Base-by-base conservation (phyloP, 2,113 vertebrate species). In the Chunga burmeisteri region DNA sequence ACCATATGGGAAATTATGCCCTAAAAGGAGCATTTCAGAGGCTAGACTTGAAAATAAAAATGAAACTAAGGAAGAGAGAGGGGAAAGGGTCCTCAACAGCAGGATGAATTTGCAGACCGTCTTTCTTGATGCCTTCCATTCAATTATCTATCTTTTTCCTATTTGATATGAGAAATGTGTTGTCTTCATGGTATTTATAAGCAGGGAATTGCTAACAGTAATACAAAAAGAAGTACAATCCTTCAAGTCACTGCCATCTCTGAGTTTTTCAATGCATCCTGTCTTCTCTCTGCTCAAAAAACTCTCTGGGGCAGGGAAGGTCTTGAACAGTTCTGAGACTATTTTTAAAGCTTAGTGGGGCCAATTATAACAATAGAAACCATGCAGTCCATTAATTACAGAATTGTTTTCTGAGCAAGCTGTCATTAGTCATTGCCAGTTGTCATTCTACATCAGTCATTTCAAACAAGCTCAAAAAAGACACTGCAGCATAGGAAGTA, bases 371-470 rank as follows among this genome's bases (percentile, higher is more conserved):
- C 49, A 92, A 52, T 2, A 65, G 34, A 61, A 86, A 77, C 30
- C 0, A 4, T 92, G 40, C 50, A 92, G 68, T 16, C 56, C 40
- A 46, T 89, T 95, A 96, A 96, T 92, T 96, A 91, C 62, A 94
- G 86, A 72, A 79, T 8, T 14, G 3, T 72, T 92, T 81, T 65
- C 88, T 72, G 36, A 93, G 73, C 32, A 86, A 91, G 66, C n/a
- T 82, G 52, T 81, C 84, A 85, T 91, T 72, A 95, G 68, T 86
- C 86, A 94, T 61, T 85, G 81, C 16, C 71, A 56, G 70, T 65
- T 93, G 87, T 82, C 93, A 86, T 66, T 85, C 78, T 65, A 56
- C 56, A 89, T 75, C 56, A 97, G 70, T 46, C 70, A 62, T 84
- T 91, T 94, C 81, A 89, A 79, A 89, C 26, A 79, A 62, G 77